phyloP scores from a whole-genome alignment of 2,113 vertebrate species.

The Panthera leo region DNA sequence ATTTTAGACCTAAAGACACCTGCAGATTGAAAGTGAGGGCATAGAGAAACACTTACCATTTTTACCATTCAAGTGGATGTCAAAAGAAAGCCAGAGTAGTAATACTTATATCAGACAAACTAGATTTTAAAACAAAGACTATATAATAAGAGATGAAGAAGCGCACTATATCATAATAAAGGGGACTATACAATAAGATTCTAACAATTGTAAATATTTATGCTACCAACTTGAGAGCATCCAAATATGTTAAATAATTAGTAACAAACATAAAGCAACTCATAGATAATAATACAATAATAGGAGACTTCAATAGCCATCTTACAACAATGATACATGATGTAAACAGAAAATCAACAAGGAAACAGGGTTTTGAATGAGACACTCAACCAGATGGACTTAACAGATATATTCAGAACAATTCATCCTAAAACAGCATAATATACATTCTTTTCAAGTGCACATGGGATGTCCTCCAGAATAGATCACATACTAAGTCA shows the following conservation, averaged over 20 bases:
- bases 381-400: not conserved
- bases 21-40: not conserved
- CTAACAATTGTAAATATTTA: not conserved
- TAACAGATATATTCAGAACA: too few species aligned
- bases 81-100: not conserved
- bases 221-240: not conserved
- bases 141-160: not conserved
- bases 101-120: not conserved
- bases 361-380: not conserved
- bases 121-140: not conserved
- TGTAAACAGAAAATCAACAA: not conserved
- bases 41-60: not conserved
- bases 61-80: not conserved
- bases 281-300: not conserved
- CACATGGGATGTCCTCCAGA: not conserved
- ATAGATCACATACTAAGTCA: not conserved
- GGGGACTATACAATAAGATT: not conserved
- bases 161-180: not conserved
- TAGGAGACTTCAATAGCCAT: not conserved
- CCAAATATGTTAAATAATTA: not conserved
- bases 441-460: too few species aligned
- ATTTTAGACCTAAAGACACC: not conserved
- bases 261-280: not conserved
- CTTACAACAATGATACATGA: not conserved
- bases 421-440: too few species aligned